Percentiles rank a stretch among this genome's conserved stretches.
Evolutionary conservation across 2,113 vertebrate species (phyloP).

Genomic region (Pseudorectes ferrugineus): DNA sequence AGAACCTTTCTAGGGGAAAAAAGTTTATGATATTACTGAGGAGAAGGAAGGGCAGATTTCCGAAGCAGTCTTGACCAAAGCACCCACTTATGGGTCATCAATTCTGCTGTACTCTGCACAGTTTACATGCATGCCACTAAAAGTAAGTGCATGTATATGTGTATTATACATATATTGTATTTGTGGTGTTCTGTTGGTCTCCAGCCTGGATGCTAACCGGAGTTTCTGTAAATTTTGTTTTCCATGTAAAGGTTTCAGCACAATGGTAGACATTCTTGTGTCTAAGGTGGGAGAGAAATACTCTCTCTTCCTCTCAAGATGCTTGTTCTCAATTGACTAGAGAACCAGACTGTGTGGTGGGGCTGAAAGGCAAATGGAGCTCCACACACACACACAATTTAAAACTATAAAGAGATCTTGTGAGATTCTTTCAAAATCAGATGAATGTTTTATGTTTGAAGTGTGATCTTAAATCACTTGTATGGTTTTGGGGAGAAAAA

Average conservation of each 20-base stretch:
- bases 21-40: not conserved
- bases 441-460: not conserved
- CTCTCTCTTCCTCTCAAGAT: not conserved
- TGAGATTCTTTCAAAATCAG: slow-evolving; percentile 8
- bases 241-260: not conserved
- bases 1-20: not conserved
- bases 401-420: not conserved
- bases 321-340: not conserved
- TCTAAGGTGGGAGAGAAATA: not conserved
- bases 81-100: not conserved
- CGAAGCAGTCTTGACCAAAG: not conserved
- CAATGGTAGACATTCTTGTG: not conserved
- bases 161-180: not conserved
- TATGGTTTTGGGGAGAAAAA: not conserved
- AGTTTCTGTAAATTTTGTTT: not conserved
- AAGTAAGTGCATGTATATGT: not conserved
- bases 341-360: not conserved
- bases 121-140: not conserved
- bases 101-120: not conserved
- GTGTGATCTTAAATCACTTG: not conserved
- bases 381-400: not conserved
- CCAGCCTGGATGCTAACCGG: not conserved
- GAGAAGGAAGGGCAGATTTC: not conserved
- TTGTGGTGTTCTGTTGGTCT: not conserved
- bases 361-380: not conserved